Conservation (phyloP, 1,140 invertebrate genomes). For the Eurytemora carolleeae region DNA sequence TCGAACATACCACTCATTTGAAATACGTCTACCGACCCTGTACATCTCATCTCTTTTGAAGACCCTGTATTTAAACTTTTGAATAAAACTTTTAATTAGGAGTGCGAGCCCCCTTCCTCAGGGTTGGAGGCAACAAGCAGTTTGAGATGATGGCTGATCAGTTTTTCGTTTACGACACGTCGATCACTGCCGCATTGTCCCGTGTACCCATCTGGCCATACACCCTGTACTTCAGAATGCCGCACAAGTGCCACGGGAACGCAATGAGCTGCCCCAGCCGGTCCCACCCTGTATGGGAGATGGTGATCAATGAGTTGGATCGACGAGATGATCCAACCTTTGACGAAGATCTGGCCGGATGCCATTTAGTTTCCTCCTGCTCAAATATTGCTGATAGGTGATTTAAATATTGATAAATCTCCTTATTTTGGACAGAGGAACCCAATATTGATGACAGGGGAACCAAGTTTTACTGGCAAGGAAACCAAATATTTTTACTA, state of each 20-base stretch:
- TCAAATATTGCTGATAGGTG: slow-evolving; percentile 62
- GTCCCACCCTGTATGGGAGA: slow-evolving; percentile 80
- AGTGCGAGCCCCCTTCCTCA: slow-evolving; percentile 65
- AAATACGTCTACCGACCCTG: too few species aligned
- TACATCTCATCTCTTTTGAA: too few species aligned
- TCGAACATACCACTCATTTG: too few species aligned
- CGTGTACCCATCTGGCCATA: slow-evolving; percentile 86
- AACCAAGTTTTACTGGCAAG: neutral
- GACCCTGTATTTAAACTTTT: too few species aligned
- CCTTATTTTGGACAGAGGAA: too few species aligned
- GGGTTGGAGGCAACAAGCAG: slow-evolving; percentile 80
- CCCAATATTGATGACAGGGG: slow-evolving; percentile 25
- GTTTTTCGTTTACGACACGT: slow-evolving; percentile 81
- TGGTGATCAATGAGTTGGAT: slow-evolving; percentile 86
- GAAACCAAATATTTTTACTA: neutral
- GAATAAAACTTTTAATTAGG: neutral
- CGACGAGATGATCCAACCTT: slow-evolving; percentile 72
- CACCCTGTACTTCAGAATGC: slow-evolving; percentile 83
- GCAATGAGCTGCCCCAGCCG: slow-evolving; percentile 72
- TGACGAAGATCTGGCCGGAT: slow-evolving; percentile 65
- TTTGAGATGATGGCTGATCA: slow-evolving; percentile 90
- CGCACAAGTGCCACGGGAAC: slow-evolving; percentile 80
- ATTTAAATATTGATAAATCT: too few species aligned
- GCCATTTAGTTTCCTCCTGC: slow-evolving; percentile 82
- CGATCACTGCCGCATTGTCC: slow-evolving; percentile 67